Percentiles rank a stretch among this genome's conserved stretches.
Evolutionary conservation across 2,888 invertebrate species (phyloP).

Genomic region (Acronicta leporina): DNA sequence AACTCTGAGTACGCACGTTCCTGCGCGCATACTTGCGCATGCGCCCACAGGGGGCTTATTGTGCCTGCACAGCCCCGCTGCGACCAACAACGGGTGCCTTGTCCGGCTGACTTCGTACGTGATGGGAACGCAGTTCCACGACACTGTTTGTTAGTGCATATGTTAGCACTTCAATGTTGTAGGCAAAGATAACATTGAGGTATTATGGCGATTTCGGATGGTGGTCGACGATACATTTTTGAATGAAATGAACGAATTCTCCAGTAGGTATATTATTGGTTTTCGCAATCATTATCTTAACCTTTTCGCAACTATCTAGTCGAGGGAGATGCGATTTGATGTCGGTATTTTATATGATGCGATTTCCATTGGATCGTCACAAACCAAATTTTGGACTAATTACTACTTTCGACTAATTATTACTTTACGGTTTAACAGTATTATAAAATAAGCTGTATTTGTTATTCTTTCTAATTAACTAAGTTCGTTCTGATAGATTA

Average conservation of each 20-base stretch:
- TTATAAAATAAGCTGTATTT: too few relatives aligned
- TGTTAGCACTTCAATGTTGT: slow-evolving; percentile 7
- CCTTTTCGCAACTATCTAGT: too few relatives aligned
- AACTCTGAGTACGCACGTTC: slow-evolving; percentile 40
- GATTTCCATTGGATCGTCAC: too few relatives aligned
- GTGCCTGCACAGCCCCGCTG: slow-evolving; percentile 29
- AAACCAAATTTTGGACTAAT: too few relatives aligned
- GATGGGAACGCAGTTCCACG: slow-evolving; percentile 12
- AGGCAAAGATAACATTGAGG: not conserved
- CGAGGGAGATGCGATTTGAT: too few relatives aligned
- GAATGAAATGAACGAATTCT: not conserved
- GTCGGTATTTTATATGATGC: too few relatives aligned
- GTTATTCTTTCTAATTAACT: too few relatives aligned
- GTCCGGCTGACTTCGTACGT: slow-evolving; percentile 22
- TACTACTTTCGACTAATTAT: too few relatives aligned
- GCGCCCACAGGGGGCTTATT: slow-evolving; percentile 53
- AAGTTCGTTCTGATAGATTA: too few relatives aligned
- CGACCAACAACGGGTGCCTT: slow-evolving; percentile 23
- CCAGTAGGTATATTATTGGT: too few relatives aligned
- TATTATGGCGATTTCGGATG: too few relatives aligned
- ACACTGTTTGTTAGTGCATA: slow-evolving; percentile 8
- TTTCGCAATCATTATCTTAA: not conserved
- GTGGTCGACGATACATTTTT: not conserved
- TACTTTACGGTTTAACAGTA: too few relatives aligned
- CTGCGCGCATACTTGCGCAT: slow-evolving; percentile 24